Conservation (phyloP, 2,888 invertebrate species). For the Epirrhoe alternata region DNA sequence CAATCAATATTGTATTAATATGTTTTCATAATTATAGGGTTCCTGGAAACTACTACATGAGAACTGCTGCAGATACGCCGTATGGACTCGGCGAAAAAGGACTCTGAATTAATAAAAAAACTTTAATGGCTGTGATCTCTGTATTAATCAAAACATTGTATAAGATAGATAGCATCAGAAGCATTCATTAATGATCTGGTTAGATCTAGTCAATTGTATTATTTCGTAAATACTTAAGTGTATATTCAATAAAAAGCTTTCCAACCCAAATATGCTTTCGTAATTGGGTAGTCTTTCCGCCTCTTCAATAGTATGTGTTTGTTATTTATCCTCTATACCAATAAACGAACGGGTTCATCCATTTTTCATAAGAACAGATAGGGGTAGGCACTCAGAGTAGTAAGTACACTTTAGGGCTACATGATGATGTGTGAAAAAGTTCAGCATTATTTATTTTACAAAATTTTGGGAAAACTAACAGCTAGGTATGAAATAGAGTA, state of each 20-base stretch:
- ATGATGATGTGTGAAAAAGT: too few relatives aligned
- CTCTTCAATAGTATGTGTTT: conserved; percentile 10
- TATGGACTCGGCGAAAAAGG: conserved; percentile 68
- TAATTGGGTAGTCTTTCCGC: neutral
- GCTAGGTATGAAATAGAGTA: too few relatives aligned
- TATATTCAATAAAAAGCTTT: neutral
- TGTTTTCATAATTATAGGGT: conserved; percentile 50
- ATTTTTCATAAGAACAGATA: conserved; percentile 22
- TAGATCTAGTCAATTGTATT: too few relatives aligned
- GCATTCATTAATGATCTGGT: too few relatives aligned
- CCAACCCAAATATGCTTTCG: neutral
- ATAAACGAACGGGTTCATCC: conserved; percentile 15
- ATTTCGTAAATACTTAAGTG: too few relatives aligned
- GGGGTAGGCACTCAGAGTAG: conserved; percentile 10
- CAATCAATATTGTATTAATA: neutral
- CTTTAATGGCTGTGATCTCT: conserved; percentile 35
- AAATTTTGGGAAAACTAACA: too few relatives aligned
- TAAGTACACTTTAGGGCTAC: too few relatives aligned
- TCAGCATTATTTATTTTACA: too few relatives aligned
- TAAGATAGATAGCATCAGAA: neutral
- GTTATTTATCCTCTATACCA: conserved; percentile 10
- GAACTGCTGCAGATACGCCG: conserved; percentile 61
- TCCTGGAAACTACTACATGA: conserved; percentile 71
- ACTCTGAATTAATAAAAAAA: conserved; percentile 45
- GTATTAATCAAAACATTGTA: conserved; percentile 1